Conservation (phyloP, 2,113 vertebrate genomes). For the Gymnocephalus cernua region DNA sequence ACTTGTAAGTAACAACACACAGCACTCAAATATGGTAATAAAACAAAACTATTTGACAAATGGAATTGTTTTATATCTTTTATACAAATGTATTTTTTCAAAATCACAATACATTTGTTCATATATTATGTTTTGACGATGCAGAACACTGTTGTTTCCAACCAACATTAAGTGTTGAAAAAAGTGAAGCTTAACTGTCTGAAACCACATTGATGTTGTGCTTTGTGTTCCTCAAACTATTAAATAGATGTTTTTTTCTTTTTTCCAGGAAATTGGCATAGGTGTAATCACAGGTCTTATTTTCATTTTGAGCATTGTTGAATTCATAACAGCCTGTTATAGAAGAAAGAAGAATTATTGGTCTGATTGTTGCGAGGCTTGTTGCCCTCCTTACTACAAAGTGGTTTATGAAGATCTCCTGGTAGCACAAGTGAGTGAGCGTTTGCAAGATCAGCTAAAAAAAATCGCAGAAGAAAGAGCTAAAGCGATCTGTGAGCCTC, state of each 20-base stretch:
- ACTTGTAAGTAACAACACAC: slow-evolving; percentile 31
- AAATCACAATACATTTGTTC: too few species aligned
- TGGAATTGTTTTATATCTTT: not conserved
- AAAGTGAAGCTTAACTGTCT: too few species aligned
- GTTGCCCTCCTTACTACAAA: slow-evolving; percentile 15
- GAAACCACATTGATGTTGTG: not conserved
- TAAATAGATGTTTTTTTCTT: not conserved
- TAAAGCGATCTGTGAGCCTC: not conserved
- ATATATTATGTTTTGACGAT: too few species aligned
- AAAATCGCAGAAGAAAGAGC: not conserved
- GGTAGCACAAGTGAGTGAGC: not conserved
- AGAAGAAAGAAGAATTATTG: not conserved
- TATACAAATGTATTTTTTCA: too few species aligned
- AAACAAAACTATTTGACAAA: not conserved
- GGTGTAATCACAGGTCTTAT: not conserved
- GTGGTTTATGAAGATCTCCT: slow-evolving; percentile 23
- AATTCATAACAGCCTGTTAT: rapidly evolving
- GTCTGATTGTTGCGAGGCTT: too few species aligned
- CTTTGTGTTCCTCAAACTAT: not conserved
- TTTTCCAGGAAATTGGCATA: not conserved
- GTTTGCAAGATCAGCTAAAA: not conserved
- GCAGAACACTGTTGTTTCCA: not conserved
- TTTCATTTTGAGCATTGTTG: not conserved
- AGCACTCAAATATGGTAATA: not conserved
- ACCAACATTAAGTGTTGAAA: too few species aligned